These are phyloP conservation scores for Myotis brandtii DNA, from an alignment of 2,113 vertebrate species.

Conservation along the genomic window DNA sequence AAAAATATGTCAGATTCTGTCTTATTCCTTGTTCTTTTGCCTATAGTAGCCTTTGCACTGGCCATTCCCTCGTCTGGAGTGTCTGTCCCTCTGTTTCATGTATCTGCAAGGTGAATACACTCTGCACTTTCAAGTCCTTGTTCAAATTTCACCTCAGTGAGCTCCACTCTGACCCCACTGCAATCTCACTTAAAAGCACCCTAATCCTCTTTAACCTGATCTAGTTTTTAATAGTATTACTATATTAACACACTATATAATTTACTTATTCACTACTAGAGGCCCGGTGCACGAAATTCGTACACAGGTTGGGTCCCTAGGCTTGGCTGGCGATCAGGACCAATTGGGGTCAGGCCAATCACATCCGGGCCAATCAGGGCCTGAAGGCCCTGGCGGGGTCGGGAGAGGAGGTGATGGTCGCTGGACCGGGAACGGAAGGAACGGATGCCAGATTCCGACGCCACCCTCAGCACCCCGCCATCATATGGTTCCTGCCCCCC, in stretches of 20 bases:
- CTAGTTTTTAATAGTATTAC: neutral
- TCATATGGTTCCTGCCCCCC: no score
- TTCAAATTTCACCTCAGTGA: neutral
- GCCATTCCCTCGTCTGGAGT: neutral
- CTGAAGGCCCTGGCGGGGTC: no score
- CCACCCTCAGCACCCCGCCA: no score
- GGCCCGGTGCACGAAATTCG: no score
- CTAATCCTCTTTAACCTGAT: neutral
- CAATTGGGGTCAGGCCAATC: no score
- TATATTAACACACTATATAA: neutral
- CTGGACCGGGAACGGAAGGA: no score
- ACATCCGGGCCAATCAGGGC: no score
- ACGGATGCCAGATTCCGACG: no score
- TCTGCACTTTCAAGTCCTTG: neutral
- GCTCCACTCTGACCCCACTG: neutral
- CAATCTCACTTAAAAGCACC: neutral
- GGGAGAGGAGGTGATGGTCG: no score
- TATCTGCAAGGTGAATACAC: neutral
- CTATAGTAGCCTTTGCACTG: neutral
- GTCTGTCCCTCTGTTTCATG: neutral
- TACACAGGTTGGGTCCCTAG: no score
- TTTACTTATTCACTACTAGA: neutral
- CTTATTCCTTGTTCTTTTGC: neutral
- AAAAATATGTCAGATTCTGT: neutral
- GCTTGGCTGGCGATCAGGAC: no score